A percentile compares a stretch with the other conserved stretches of the same genome.
These are phyloP conservation scores for Myotis daubentonii DNA, from an alignment of 2,797 vertebrate species.

Conservation along the genomic window DNA sequence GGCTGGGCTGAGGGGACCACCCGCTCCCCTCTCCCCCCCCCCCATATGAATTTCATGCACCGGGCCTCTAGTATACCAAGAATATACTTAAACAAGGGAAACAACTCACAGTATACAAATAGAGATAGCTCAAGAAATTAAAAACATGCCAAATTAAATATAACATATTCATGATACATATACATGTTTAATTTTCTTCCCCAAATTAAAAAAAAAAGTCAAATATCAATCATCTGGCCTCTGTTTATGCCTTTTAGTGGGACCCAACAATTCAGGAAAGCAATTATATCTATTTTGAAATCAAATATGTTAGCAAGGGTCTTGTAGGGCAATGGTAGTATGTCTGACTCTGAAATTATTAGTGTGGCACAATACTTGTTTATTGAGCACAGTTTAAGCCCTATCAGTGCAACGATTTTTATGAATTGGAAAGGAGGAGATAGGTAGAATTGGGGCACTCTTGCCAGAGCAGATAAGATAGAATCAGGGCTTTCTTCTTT, in stretches of 20 bases:
- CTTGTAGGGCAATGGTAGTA: too few species aligned
- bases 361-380: not conserved
- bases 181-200: slow-evolving; percentile 17
- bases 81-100: not conserved
- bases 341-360: not conserved
- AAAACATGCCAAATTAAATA: not conserved
- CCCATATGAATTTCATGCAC: too few species aligned
- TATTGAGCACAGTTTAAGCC: not conserved
- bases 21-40: too few species aligned
- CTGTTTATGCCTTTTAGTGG: not conserved
- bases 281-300: slow-evolving; percentile 28
- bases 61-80: not conserved
- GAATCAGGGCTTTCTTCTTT: not conserved
- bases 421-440: not conserved
- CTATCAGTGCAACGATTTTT: not conserved
- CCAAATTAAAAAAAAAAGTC: not conserved
- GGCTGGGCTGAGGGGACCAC: too few species aligned
- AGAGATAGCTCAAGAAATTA: not conserved
- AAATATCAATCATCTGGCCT: not conserved
- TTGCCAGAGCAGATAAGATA: not conserved
- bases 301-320: not conserved
- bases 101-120: not conserved
- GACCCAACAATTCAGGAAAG: not conserved
- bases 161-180: not conserved
- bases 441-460: not conserved